Evolutionary conservation across 2,113 vertebrate species (phyloP).

Genomic region (Caranx ignobilis): DNA sequence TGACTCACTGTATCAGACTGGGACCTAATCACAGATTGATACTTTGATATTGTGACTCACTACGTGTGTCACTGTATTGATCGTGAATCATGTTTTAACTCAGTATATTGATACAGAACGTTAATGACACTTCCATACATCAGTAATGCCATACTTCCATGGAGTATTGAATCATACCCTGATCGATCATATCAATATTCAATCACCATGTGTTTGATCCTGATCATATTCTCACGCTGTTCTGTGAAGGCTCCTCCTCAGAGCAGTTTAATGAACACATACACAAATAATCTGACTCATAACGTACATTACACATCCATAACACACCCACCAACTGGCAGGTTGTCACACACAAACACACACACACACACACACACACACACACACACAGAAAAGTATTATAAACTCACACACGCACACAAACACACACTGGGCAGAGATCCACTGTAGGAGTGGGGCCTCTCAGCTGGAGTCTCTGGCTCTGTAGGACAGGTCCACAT

Average conservation of each 20-base stretch:
- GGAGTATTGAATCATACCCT: neutral
- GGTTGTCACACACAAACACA: neutral
- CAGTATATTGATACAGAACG: too few species aligned
- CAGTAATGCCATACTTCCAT: too few species aligned
- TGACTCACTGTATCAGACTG: too few species aligned
- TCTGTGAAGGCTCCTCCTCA: neutral
- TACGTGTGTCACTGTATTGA: too few species aligned
- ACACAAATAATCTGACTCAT: conserved; percentile 67
- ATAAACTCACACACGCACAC: conserved; percentile 6
- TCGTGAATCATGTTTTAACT: neutral
- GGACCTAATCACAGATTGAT: too few species aligned
- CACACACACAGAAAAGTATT: neutral
- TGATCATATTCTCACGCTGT: neutral
- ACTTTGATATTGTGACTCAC: too few species aligned
- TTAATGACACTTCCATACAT: too few species aligned
- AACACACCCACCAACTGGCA: conserved; percentile 64
- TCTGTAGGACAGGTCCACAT: conserved; percentile 62
- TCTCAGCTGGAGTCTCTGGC: conserved; percentile 63
- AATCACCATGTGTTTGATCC: neutral
- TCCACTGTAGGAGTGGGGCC: conserved; percentile 51
- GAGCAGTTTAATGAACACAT: conserved; percentile 37
- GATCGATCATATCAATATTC: neutral
- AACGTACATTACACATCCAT: conserved; percentile 51
- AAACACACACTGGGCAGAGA: conserved; percentile 33
- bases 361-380: conserved; percentile 14